Evolutionary conservation across 2,888 invertebrate genomes (phyloP), one percentile per base, ranked within the genome.

Genomic region (Diloba caeruleocephala): DNA sequence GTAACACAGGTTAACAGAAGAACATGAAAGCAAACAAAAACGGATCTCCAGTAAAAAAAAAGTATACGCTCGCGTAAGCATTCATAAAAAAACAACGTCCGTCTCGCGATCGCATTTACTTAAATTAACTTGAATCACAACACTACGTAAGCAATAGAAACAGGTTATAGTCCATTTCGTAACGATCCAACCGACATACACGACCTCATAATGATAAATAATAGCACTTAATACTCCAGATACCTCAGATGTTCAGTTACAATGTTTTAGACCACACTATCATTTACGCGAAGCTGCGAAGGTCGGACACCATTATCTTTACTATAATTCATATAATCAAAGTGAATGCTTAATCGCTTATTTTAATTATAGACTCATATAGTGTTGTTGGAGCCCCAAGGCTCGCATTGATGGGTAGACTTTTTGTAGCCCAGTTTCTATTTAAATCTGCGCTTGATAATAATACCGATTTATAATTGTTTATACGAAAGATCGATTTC

Each of bases 201-300:
- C 42, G 62, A 57, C 53, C 48, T 59, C 41, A 39, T 67, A 54
- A 50, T 60, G 50, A 63, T 61, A 53, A 61, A 63, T 69, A 58
- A 64, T 38, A 48, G 34, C 39, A 32, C 48, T 50, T 65, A 41
- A 25, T 34, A 34, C 33, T 37, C 8, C 13, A 43, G 67, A 45
- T 42, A 46, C 15, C 13, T 46, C 10, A 32, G 48, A 34, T 38
- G 44, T 33, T 46, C 37, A 45, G 23, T 31, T 23, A 17, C 26
- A 14, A 39, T 14, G 36, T 39, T 37, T 45, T 26, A 32, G 33
- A 49, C 14, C 36, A 39, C 54, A 12, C 32, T 52, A 41, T 36
- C 28, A 58, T 55, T 50, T 26, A 44, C n/a, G 7, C 32, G 41
- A 42, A 7, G 29, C 37, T 31, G 6, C 17, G 53, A 71, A 69